Base-by-base conservation (phyloP, 2,888 invertebrate species). In the Lypha dubia region DNA sequence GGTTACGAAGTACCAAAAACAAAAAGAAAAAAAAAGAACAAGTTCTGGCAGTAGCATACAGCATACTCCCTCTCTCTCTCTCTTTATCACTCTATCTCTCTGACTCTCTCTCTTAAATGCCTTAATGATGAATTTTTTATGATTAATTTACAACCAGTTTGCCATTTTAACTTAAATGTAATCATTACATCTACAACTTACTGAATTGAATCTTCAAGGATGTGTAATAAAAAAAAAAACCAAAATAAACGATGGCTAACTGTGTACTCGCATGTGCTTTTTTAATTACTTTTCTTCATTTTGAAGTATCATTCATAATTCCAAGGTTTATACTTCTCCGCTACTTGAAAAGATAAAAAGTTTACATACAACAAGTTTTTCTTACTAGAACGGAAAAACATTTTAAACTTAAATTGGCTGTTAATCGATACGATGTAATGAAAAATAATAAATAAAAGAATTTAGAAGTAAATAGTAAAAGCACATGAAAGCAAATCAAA, bases 321-420 rank as follows among this genome's bases (percentile, higher is more conserved):
- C 24, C 7, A 67, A 49, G 32, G 15, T 51, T 28, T 53, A 38
- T n/a, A 24, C 6, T n/a, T n/a, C 24, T n/a, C 11, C 24, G 41
- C 56, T 56, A 32, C 28, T n/a, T 60, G 9, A 11, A 49, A n/a
- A 49, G 32, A 8, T n/a, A 22, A 41, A 15, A 20, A 41, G 62
- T 62, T 22, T 41, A 22, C 22, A 22, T 6, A 7, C 8, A n/a
- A 17, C 9, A 13, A n/a, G 1, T 24, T n/a, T n/a, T 44, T 13
- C 17, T 7, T 41, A 15, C 7, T 76, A 15, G 24, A 22, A 20
- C n/a, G n/a, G 5, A 15, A 49, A 46, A 60, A 20, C 49, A 51
- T 24, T 68, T 60, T 1, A 58, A 68, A 77, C n/a, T 58, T 38
- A 60, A 77, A 77, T 77, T 11, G 17, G 41, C 49, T 77, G 22